phyloP scores from a whole-genome alignment of 2,113 vertebrate genomes.

The Anarrhichthys ocellatus region DNA sequence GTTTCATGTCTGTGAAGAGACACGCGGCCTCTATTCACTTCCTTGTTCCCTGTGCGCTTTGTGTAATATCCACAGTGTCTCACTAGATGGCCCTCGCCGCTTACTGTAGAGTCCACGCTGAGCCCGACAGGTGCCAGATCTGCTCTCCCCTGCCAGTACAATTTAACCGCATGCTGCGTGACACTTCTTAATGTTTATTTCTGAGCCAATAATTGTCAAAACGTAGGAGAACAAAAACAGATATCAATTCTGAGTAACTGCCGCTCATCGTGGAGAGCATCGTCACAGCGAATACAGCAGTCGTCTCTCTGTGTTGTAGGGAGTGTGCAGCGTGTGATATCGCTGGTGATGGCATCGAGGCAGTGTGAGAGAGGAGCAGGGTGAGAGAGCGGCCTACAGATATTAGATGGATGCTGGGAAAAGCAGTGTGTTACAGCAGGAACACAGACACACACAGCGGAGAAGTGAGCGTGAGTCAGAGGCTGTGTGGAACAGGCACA shows the following conservation, averaged over 20 bases:
- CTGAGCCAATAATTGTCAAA: slow-evolving; percentile 23
- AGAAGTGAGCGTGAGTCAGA: slow-evolving; percentile 72
- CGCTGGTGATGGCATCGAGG: slow-evolving; percentile 69
- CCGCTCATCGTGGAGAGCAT: background rate
- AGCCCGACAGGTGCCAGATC: slow-evolving; percentile 37
- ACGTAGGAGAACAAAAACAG: background rate
- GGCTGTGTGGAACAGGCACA: slow-evolving; percentile 20
- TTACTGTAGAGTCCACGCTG: slow-evolving; percentile 10
- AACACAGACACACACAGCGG: slow-evolving; percentile 58
- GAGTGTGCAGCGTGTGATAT: slow-evolving; percentile 1
- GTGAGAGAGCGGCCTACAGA: slow-evolving; percentile 64
- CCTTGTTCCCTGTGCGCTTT: slow-evolving; percentile 23
- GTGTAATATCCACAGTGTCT: slow-evolving; percentile 69
- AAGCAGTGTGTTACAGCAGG: slow-evolving; percentile 60
- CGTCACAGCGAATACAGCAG: background rate
- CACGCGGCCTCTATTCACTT: slow-evolving; percentile 39
- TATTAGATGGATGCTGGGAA: slow-evolving; percentile 79
- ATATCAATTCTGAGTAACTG: background rate
- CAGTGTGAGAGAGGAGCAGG: slow-evolving; percentile 72
- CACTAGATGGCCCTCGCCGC: slow-evolving; percentile 78
- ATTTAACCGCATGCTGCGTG: slow-evolving; percentile 29
- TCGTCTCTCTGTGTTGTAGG: slow-evolving; percentile 14
- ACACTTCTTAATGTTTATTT: slow-evolving; percentile 32
- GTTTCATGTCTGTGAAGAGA: slow-evolving; percentile 32
- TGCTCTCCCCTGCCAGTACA: slow-evolving; percentile 24